Base-by-base conservation (phyloP, 2,797 vertebrate genomes). In the Octomys mimax region DNA sequence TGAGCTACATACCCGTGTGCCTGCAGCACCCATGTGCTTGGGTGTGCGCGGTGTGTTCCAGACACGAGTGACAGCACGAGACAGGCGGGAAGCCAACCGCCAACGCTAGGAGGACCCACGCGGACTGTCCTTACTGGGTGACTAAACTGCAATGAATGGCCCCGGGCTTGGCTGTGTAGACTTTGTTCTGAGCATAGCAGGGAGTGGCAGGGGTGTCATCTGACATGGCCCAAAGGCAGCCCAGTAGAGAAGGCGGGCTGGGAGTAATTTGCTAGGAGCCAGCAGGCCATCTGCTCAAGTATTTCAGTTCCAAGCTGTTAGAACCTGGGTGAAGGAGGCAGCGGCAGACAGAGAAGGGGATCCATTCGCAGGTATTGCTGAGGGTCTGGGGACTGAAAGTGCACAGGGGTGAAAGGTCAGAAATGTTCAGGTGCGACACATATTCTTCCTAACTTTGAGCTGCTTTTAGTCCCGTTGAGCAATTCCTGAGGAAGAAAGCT, bases 401-500 rank as follows among this genome's bases (percentile, higher is more conserved):
- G 11, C 87, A 39, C 0, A 4, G 49, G 24, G 5, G 16, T 59
- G 61, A 94, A 88, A 88, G 71, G 54, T 54, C 28, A 28, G 19
- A 83, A 77, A 2, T 31, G 59, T 22, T 49, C 19, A 85, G 86
- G 31, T 85, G 28, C 59, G 78, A 78, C 31, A 92, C 85, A 83
- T 2, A 21, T 49, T 61, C 42, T 62, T 46, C 28, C 22, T 73
- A 71, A 52, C 49, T 52, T 68, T 18, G 62, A 57, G 59, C 52
- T 75, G 61, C 16, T 87, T 82, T 84, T 75, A 36, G 24, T 68
- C 5, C 24, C 18, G 9, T 70, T 85, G 66, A 89, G 42, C 3
- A 75, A 75, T 88, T 93, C 19, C 24, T 80, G 13, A 68, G 54
- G 89, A 91, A 46, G 59, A 90, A 88, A 75, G 85, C n/a, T 49